A percentile compares a stretch with the other conserved stretches of the same genome.
These are phyloP conservation scores for Spilogale gracilis DNA, from an alignment of 2,113 vertebrate genomes.

Conservation along the genomic window DNA sequence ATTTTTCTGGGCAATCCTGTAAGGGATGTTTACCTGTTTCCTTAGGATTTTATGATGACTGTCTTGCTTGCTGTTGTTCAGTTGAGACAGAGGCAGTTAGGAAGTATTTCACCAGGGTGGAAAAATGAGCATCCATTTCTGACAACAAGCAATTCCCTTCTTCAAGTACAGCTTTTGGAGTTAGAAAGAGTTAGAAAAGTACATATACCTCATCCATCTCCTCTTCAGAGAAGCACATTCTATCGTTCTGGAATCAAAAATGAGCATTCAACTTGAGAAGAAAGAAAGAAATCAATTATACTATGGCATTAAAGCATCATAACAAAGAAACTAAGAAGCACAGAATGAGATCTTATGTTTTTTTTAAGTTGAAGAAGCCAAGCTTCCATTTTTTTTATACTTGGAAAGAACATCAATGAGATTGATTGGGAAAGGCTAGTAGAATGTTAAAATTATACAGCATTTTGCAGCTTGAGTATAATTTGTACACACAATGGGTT, in stretches of 20 bases:
- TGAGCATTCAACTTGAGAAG: slow-evolving; percentile 72
- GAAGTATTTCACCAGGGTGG: slow-evolving; percentile 36
- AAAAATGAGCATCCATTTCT: slow-evolving; percentile 1
- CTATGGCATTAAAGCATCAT: slow-evolving; percentile 77
- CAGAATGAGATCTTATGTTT: slow-evolving; percentile 84
- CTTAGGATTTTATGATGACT: background rate
- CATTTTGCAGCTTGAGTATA: slow-evolving; percentile 77
- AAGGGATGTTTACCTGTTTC: background rate
- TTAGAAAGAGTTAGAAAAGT: slow-evolving; percentile 72
- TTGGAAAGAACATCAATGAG: slow-evolving; percentile 85
- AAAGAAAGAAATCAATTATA: slow-evolving; percentile 81
- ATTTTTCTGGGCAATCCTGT: slow-evolving; percentile 23
- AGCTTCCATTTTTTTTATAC: slow-evolving; percentile 80
- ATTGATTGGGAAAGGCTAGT: slow-evolving; percentile 84
- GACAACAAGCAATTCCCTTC: slow-evolving; percentile 37
- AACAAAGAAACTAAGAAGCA: slow-evolving; percentile 79
- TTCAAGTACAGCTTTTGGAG: slow-evolving; percentile 39
- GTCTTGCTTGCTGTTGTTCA: background rate
- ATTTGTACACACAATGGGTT: slow-evolving; percentile 81
- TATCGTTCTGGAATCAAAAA: slow-evolving; percentile 81
- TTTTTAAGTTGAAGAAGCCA: slow-evolving; percentile 84
- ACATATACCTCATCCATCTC: slow-evolving; percentile 71
- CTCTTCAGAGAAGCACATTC: slow-evolving; percentile 77
- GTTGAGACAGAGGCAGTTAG: background rate
- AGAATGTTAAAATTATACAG: slow-evolving; percentile 86